Base-by-base conservation (phyloP, 2,797 vertebrate species). In the Bryconaethiops microstoma region DNA sequence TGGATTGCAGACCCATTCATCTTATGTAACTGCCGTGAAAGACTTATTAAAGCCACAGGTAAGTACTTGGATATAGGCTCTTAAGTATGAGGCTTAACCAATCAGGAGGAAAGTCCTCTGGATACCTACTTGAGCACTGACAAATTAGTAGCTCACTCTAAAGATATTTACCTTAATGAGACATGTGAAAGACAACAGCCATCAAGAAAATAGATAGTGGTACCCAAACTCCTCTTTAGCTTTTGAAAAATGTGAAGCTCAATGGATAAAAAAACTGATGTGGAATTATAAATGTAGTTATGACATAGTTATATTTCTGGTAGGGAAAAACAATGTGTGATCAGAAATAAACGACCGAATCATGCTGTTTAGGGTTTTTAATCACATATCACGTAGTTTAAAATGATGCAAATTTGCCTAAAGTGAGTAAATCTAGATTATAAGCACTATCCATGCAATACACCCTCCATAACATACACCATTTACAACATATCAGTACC, bases 101-200 rank as follows among this genome's bases (percentile, higher is more conserved):
- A 84, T 84, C 64, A 79, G 77, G 21, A 75, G 73, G 54, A 84
- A 75, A 82, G 82, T 83, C 64, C n/a, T 83, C 54, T 23, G 77
- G 79, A 83, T 79, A 78, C 70, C 42, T 60, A 35, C 57, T 79
- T 80, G 82, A 87, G 79, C 60, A 71, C 40, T 80, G 55, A 62
- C 50, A 59, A 83, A 74, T 83, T 67, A 71, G 40, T 25, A 73
- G 71, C 35, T 55, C 23, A 23, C 78, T 67, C 39, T n/a, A 77
- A 85, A 63, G 64, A 74, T 72, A 70, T 74, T 72, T 57, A 74
- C 42, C 45, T 29, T 85, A 81, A 82, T 77, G 77, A 80, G 68
- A 65, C 67, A 39, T 79, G 76, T 10, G 52, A 50, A 76, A 82
- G 65, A 85, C 68, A 81, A 78, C 71, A 77, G 35, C 35, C 57